Base-by-base conservation (phyloP, 2,888 invertebrate species). In the Stomorhina lunata region DNA sequence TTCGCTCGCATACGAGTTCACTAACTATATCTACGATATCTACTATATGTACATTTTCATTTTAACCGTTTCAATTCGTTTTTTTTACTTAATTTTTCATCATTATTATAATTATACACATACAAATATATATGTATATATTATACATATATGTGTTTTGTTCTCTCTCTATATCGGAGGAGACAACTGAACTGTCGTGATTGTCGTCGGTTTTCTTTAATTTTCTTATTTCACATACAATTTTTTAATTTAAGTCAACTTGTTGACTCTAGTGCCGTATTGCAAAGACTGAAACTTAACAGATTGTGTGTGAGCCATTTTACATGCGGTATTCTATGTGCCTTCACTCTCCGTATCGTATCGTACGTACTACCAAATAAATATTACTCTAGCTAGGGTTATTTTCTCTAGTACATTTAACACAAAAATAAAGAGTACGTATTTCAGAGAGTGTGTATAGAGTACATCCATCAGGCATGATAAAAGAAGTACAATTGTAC, bases 221-320 rank as follows among this genome's bases (percentile, higher is more conserved):
- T 4, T 63, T 63, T 4, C 9, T 17, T 27, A 50, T 32, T 61
- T n/a, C n/a, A n/a, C n/a, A n/a, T n/a, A n/a, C n/a, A n/a, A n/a
- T 65, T 25, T 34, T 34, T 4, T 40, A 27, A 43, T 75, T 78
- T n/a, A n/a, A n/a, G n/a, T 79, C 27, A 79, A 85, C 85, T 85
- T 85, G 84, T 85, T 85, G 81, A 84, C 85, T 77, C 77, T 80
- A 40, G 50, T 80, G 77, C 71, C 79, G 81, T 82, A 73, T 68
- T 57, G 57, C 61, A 76, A 80, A 75, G 83, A 85, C 85, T 85
- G 77, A 76, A 75, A 40, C 43, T 73, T 29, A 63, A 77, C 50
- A 72, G 77, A 72, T 53, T 72, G 53, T 66, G 65, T 75, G 75
- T 82, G 50, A 72, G 71, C 53, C 17, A 57, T 40, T 57, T 68